phyloP scores from a whole-genome alignment of 23 tunicate species.

The Halocynthia roretzi region DNA sequence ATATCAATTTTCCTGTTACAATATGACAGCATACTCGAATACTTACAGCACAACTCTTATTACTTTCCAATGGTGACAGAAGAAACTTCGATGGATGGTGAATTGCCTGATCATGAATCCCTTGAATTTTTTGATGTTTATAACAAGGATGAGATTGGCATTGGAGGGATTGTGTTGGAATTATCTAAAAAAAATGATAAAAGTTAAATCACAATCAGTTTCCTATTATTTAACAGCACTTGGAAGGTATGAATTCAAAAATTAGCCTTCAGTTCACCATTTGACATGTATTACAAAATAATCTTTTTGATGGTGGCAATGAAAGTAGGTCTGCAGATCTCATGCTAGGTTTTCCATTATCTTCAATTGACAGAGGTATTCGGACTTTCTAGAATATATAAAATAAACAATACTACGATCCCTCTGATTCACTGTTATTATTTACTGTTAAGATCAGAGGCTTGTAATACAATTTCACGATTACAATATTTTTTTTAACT shows the following conservation, averaged over 20 bases:
- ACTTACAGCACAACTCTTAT: constrained; percentile 36
- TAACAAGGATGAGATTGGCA: not conserved
- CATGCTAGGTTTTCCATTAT: no score
- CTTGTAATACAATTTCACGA: no score
- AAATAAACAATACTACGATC: no score
- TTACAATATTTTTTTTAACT: no score
- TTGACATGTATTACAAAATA: constrained; percentile 8
- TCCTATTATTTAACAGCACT: not conserved
- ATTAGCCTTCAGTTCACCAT: not conserved
- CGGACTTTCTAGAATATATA: no score
- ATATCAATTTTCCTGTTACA: no score
- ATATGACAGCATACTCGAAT: no score
- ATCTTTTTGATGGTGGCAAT: not conserved
- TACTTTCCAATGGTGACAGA: constrained; percentile 20
- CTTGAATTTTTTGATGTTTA: not conserved
- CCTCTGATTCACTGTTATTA: no score
- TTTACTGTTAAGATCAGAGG: no score
- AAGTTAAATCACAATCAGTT: no score
- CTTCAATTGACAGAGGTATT: no score
- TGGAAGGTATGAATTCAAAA: not conserved
- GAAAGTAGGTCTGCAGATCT: not conserved
- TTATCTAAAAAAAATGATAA: no score
- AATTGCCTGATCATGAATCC: constrained; percentile 12
- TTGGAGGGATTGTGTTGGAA: not conserved
- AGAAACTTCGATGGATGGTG: constrained; percentile 34